These are phyloP conservation scores for Andrena camellia DNA, from an alignment of 2,888 invertebrate species.

Conservation along the genomic window DNA sequence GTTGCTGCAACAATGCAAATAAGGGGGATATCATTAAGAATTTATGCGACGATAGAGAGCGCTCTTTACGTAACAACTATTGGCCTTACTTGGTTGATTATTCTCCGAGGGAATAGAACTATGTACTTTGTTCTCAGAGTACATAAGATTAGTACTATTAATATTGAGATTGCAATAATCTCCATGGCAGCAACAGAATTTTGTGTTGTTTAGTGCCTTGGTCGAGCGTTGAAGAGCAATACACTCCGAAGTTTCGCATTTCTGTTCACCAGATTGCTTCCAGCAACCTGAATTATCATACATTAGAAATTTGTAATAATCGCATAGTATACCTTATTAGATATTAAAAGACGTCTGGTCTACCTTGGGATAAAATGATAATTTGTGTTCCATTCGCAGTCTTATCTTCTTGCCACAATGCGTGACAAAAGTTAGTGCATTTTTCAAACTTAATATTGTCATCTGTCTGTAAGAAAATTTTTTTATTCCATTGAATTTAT, in stretches of 20 bases:
- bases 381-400: slow-evolving; percentile 87
- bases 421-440: slow-evolving; percentile 89
- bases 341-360: slow-evolving; percentile 50
- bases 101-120: slow-evolving; percentile 56
- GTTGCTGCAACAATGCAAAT: slow-evolving; percentile 71
- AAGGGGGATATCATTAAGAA: slow-evolving; percentile 19
- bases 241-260: slow-evolving; percentile 86
- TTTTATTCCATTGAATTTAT: neutral
- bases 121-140: slow-evolving; percentile 74
- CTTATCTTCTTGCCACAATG: slow-evolving; percentile 89
- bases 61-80: neutral
- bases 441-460: slow-evolving; percentile 75
- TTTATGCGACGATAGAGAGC: neutral
- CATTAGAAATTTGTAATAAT: neutral
- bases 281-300: slow-evolving; percentile 84
- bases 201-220: slow-evolving; percentile 88
- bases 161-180: slow-evolving; percentile 92
- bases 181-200: slow-evolving; percentile 94
- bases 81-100: slow-evolving; percentile 67
- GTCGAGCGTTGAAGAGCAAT: slow-evolving; percentile 87
- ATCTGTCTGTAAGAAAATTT: slow-evolving; percentile 68
- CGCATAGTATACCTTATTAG: slow-evolving; percentile 1
- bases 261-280: slow-evolving; percentile 84
- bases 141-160: slow-evolving; percentile 71
- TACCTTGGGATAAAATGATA: slow-evolving; percentile 90